A percentile compares a stretch with the other conserved stretches of the same genome.
Conservation (phyloP, 2,888 invertebrate genomes). For the Unio pictorum region DNA sequence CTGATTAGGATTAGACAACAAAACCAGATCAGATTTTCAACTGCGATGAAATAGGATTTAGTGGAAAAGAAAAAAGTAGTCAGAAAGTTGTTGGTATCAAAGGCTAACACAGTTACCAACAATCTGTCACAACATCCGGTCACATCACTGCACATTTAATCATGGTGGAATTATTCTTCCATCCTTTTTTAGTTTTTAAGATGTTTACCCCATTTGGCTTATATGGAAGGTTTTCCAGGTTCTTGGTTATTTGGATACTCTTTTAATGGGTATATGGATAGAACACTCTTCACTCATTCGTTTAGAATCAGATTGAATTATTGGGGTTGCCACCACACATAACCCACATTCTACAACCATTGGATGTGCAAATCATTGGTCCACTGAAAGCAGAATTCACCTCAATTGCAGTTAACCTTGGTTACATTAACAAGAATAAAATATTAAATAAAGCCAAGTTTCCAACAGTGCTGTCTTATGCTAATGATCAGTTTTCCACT, state of each 20-base stretch:
- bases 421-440: too few species aligned
- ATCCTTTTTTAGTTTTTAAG: constrained; percentile 13
- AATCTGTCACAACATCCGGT: not conserved
- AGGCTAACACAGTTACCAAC: constrained; percentile 2
- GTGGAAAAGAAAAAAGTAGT: constrained; percentile 6
- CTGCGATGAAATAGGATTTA: constrained; percentile 1
- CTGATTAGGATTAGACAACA: not conserved
- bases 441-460: too few species aligned
- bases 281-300: too few species aligned
- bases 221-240: constrained; percentile 6
- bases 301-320: too few species aligned
- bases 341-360: too few species aligned
- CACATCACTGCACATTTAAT: constrained; percentile 12
- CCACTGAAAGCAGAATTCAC: not conserved
- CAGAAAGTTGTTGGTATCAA: constrained; percentile 9
- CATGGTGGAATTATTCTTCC: constrained; percentile 10
- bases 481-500: too few species aligned
- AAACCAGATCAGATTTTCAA: constrained; percentile 11
- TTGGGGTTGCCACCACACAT: too few species aligned
- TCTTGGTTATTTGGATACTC: constrained; percentile 2
- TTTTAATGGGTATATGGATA: constrained; percentile 1
- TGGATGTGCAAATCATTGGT: too few species aligned
- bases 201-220: not conserved
- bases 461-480: too few species aligned
- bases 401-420: too few species aligned